Conservation (phyloP, 1,140 invertebrate species). For the Drosophila ambigua region DNA sequence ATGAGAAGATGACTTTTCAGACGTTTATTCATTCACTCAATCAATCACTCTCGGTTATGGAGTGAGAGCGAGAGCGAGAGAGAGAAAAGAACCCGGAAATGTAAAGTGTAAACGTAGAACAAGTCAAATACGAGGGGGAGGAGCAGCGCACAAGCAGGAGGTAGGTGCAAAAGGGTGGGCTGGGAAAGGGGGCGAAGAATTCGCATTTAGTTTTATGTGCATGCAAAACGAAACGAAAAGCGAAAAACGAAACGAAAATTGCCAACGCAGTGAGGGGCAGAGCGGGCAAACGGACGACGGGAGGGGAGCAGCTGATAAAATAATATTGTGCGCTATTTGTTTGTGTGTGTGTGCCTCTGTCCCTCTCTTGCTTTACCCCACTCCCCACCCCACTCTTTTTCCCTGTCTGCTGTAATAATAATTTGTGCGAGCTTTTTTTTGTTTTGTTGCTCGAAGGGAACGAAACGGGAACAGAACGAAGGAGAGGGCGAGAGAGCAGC, state of each 20-base stretch:
- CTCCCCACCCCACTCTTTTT: too few species aligned
- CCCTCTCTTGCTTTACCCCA: background rate
- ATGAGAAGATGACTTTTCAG: conserved; percentile 26
- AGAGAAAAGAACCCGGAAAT: conserved; percentile 38
- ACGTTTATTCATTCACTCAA: background rate
- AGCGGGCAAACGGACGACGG: conserved; percentile 10
- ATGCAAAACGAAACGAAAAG: conserved; percentile 77
- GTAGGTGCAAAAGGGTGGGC: conserved; percentile 18
- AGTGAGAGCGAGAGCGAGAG: conserved; percentile 2
- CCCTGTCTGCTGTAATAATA: conserved; percentile 60
- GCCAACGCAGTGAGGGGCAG: background rate
- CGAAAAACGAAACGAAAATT: conserved; percentile 36
- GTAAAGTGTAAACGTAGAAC: conserved; percentile 23
- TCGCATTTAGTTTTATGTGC: conserved; percentile 76
- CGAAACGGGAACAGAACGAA: conserved; percentile 18
- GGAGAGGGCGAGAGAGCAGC: background rate
- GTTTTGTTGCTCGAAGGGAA: background rate
- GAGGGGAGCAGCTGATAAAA: conserved; percentile 76
- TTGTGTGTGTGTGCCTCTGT: background rate
- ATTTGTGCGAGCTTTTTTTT: conserved; percentile 67
- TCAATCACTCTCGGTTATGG: conserved; percentile 3
- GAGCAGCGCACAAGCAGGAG: too few species aligned
- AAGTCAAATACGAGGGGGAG: too few species aligned
- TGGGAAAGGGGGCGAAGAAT: background rate
- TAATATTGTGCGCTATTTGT: conserved; percentile 62